These are phyloP conservation scores for Drosophila pallidifrons DNA, from an alignment of 1,140 invertebrate genomes.

Conservation along the genomic window DNA sequence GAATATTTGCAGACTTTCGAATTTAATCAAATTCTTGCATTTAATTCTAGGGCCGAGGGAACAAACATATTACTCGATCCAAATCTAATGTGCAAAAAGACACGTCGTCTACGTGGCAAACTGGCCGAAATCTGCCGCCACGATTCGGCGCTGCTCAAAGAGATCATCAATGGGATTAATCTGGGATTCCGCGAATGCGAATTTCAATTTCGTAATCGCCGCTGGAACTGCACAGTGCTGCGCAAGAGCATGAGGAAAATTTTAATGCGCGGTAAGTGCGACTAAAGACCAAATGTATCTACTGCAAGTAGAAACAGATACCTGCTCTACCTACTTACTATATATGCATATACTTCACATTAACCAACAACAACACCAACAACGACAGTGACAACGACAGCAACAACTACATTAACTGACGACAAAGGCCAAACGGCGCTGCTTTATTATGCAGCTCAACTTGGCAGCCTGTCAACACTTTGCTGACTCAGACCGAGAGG, in stretches of 20 bases:
- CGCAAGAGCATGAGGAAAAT: slow-evolving; percentile 92
- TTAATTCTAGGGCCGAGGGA: slow-evolving; percentile 88
- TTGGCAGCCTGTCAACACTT: slow-evolving; percentile 63
- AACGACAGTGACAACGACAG: not conserved
- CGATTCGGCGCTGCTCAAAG: slow-evolving; percentile 89
- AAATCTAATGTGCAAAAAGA: slow-evolving; percentile 93
- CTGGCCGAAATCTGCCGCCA: slow-evolving; percentile 91
- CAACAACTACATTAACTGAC: slow-evolving; percentile 13
- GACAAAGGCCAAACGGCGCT: slow-evolving; percentile 41
- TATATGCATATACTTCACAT: slow-evolving; percentile 8
- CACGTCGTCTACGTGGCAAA: slow-evolving; percentile 90
- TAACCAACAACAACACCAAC: not conserved
- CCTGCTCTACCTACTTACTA: not conserved
- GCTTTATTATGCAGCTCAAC: slow-evolving; percentile 58
- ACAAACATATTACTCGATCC: slow-evolving; percentile 95
- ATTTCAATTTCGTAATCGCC: slow-evolving; percentile 92
- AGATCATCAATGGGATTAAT: slow-evolving; percentile 91
- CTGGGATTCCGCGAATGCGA: slow-evolving; percentile 93
- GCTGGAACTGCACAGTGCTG: slow-evolving; percentile 94
- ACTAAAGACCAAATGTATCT: slow-evolving; percentile 34
- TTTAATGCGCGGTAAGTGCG: slow-evolving; percentile 89
- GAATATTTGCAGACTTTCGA: not conserved
- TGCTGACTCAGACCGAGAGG: slow-evolving; percentile 31
- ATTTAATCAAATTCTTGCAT: not conserved
- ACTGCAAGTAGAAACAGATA: slow-evolving; percentile 6